Evolutionary conservation across 2,797 vertebrate genomes (phyloP).

Genomic region (Aphelocoma californica): DNA sequence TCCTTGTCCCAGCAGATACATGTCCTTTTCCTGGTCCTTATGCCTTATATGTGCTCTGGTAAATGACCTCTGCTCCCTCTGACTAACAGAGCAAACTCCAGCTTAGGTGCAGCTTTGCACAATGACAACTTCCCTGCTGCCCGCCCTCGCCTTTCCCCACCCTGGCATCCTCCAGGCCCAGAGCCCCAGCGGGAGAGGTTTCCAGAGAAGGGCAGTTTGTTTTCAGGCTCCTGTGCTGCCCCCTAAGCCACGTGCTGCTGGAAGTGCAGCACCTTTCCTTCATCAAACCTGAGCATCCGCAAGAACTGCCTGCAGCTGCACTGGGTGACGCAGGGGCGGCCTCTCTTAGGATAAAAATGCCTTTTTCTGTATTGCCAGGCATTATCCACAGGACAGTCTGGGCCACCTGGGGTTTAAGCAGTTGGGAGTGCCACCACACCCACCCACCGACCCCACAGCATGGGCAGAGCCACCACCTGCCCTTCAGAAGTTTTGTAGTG

Average conservation of each 20-base stretch:
- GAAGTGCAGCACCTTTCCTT: background rate
- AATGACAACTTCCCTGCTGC: background rate
- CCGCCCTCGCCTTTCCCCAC: rapidly evolving
- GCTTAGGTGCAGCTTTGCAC: background rate
- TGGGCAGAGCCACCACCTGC: rapidly evolving
- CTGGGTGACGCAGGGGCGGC: rapidly evolving
- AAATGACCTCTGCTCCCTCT: background rate
- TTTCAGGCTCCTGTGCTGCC: background rate
- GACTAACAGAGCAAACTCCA: background rate
- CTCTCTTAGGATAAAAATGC: background rate
- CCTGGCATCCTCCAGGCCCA: rapidly evolving
- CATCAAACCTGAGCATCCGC: background rate
- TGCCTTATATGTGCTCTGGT: background rate
- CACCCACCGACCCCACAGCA: rapidly evolving
- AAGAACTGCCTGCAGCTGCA: background rate
- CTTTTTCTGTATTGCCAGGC: background rate
- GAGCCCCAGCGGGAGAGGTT: rapidly evolving
- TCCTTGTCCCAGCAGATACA: rapidly evolving
- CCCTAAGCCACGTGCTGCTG: background rate
- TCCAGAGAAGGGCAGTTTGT: background rate
- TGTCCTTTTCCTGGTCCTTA: background rate
- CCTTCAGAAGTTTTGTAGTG: background rate
- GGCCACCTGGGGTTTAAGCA: background rate
- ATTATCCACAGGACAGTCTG: rapidly evolving
- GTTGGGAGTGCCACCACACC: rapidly evolving